A percentile compares a stretch with the other conserved stretches of the same genome.
phyloP scores from a whole-genome alignment of 2,113 vertebrate species.

The Thamnaconus septentrionalis region DNA sequence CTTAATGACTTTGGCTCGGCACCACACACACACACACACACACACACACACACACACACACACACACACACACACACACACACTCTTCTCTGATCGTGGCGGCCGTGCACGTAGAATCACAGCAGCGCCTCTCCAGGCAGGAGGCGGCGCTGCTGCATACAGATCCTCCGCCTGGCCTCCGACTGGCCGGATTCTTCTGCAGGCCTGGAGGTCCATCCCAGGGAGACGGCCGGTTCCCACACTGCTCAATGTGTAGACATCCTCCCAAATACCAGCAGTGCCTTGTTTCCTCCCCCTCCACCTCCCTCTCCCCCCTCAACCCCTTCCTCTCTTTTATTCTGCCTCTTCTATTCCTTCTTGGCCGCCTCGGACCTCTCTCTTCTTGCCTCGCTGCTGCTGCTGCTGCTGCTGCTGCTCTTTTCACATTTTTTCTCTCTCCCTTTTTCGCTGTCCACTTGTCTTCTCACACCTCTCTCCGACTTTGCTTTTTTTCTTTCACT shows the following conservation, averaged over 20 bases:
- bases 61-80: too few relatives aligned
- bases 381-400: not conserved
- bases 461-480: constrained; percentile 6
- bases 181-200: constrained; percentile 23
- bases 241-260: constrained; percentile 30
- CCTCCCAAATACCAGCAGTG: constrained; percentile 22
- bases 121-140: too few relatives aligned
- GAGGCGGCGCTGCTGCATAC: constrained; percentile 29
- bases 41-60: not conserved
- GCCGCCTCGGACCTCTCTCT: not conserved
- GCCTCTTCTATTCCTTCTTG: not conserved
- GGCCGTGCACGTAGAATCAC: too few relatives aligned
- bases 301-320: not conserved
- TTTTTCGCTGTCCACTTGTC: not conserved
- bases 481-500: not conserved
- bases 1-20: constrained; percentile 29
- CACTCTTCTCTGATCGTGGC: too few relatives aligned
- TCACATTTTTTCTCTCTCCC: not conserved
- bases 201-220: constrained; percentile 37
- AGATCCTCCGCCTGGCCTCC: constrained; percentile 26
- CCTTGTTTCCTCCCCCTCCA: not conserved
- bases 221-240: constrained; percentile 57
- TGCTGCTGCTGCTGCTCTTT: constrained; percentile 6
- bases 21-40: constrained; percentile 19
- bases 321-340: not conserved